Conservation (phyloP, 1,140 invertebrate genomes). For the honey bee (Apis mellifera) region Amel_HAv3.1 CM009934.2:8753001-8753500, state of each 20-base stretch:
- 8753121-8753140: neutral
- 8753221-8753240: conserved; percentile 55
- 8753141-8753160: conserved; percentile 15
- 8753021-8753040: conserved; percentile 47
- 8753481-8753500: too few relatives aligned
- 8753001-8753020: conserved; percentile 47
- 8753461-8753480: neutral
- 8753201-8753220: conserved; percentile 51
- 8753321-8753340: neutral
- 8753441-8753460: neutral
- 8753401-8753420: too few relatives aligned
- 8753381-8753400: neutral
- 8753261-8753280: conserved; percentile 13
- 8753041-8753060: conserved; percentile 31
- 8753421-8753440: neutral
- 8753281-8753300: conserved; percentile 23
- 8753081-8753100: conserved; percentile 54
- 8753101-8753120: conserved; percentile 52
- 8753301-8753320: conserved; percentile 53
- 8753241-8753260: neutral
- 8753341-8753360: conserved; percentile 18
- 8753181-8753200: conserved; percentile 23
- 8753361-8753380: conserved; percentile 28
- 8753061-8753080: neutral
- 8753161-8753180: conserved; percentile 39